Conservation (phyloP, 2,797 vertebrate species). For the Acipenser ruthenus region DNA sequence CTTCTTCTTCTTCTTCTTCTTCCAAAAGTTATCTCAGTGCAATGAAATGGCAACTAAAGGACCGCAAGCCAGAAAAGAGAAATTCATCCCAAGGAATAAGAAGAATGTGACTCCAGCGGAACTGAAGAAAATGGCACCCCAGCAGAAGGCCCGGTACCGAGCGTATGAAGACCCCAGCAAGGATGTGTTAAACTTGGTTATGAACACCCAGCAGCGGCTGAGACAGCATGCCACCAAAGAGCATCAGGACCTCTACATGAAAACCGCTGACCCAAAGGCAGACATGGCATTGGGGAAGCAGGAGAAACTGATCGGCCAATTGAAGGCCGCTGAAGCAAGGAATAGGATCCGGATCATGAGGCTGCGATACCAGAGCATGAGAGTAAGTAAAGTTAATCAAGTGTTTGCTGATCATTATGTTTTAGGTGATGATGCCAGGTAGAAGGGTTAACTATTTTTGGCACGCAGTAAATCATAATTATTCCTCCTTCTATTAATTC, state of each 20-base stretch:
- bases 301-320: constrained; percentile 36
- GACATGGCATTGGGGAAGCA: constrained; percentile 22
- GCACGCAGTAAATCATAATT: too few species aligned
- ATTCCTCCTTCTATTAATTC: too few species aligned
- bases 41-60: too few species aligned
- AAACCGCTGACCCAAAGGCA: neutral
- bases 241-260: neutral
- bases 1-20: too few species aligned
- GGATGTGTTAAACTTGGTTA: constrained; percentile 23
- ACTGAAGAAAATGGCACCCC: constrained; percentile 27
- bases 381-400: constrained; percentile 25
- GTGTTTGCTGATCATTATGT: too few species aligned
- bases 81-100: neutral
- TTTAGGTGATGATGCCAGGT: too few species aligned
- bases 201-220: constrained; percentile 15
- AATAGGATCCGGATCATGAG: constrained; percentile 36
- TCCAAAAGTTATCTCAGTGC: too few species aligned
- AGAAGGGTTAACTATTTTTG: neutral
- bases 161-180: constrained; percentile 43
- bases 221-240: neutral
- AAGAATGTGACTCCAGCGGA: constrained; percentile 3
- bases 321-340: constrained; percentile 49
- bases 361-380: constrained; percentile 38
- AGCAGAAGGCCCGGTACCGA: constrained; percentile 30
- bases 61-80: too few species aligned